Conservation (phyloP, 92 coral and sea anemone genomes). For the Phenganax stokvisi region DNA sequence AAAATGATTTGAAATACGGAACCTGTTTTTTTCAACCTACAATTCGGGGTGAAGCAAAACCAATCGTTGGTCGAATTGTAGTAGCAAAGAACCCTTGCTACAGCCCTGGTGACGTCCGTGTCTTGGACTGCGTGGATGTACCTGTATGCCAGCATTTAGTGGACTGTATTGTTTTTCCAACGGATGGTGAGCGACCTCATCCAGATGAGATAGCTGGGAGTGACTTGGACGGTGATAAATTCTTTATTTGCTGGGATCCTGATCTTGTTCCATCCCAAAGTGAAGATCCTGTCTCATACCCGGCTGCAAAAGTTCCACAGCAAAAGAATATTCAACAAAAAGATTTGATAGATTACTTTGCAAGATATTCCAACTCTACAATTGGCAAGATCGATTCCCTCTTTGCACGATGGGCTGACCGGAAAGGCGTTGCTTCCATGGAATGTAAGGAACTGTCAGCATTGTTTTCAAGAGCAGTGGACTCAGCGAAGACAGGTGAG, state of each 20-base stretch:
- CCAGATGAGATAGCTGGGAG: slow-evolving; percentile 92
- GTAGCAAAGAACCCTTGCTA: slow-evolving; percentile 88
- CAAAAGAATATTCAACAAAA: slow-evolving; percentile 41
- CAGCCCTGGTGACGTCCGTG: slow-evolving; percentile 78
- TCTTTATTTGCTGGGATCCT: slow-evolving; percentile 78
- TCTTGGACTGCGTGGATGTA: slow-evolving; percentile 58
- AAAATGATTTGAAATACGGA: slow-evolving; percentile 47
- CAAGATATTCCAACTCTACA: slow-evolving; percentile 59
- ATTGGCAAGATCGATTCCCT: slow-evolving; percentile 56
- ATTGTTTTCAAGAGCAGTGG: slow-evolving; percentile 77
- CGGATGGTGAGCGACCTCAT: slow-evolving; percentile 72
- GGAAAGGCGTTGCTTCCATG: slow-evolving; percentile 61
- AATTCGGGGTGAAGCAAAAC: slow-evolving; percentile 58
- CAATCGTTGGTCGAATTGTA: slow-evolving; percentile 58
- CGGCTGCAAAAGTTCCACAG: slow-evolving; percentile 53
- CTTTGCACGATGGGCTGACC: slow-evolving; percentile 72
- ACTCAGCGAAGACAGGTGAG: slow-evolving; percentile 88
- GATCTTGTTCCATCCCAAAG: slow-evolving; percentile 61
- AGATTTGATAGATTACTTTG: slow-evolving; percentile 65
- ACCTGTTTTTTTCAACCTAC: slow-evolving; percentile 69
- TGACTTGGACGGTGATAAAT: slow-evolving; percentile 88
- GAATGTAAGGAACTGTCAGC: slow-evolving; percentile 64
- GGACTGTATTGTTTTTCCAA: slow-evolving; percentile 89
- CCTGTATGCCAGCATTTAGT: slow-evolving; percentile 65
- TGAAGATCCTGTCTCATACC: slow-evolving; percentile 57